Conservation (phyloP, 2,888 invertebrate genomes). For the Acronicta aceris region DNA sequence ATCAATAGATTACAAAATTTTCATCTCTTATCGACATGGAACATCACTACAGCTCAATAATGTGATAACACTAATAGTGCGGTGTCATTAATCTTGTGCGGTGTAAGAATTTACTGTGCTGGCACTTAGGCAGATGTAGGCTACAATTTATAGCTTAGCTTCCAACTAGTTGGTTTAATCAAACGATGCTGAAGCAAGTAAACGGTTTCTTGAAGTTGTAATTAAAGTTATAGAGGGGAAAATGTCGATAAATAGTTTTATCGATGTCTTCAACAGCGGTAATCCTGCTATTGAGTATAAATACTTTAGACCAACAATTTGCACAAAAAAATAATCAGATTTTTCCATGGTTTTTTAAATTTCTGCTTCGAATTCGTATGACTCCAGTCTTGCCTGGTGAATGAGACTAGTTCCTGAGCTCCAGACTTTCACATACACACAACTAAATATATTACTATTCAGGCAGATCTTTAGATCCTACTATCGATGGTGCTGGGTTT, state of each 20-base stretch:
- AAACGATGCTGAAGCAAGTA: slow-evolving; percentile 23
- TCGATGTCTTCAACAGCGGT: neutral
- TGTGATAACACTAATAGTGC: slow-evolving; percentile 74
- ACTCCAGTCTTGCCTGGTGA: too few relatives aligned
- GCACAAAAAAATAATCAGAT: too few relatives aligned
- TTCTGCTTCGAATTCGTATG: too few relatives aligned
- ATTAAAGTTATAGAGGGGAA: slow-evolving; percentile 4
- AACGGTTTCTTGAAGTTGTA: neutral
- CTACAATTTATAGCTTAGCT: slow-evolving; percentile 50
- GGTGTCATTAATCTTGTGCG: slow-evolving; percentile 70
- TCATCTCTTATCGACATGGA: slow-evolving; percentile 11
- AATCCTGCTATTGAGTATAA: neutral
- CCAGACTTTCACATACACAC: too few relatives aligned
- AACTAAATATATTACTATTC: too few relatives aligned
- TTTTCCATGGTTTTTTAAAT: too few relatives aligned
- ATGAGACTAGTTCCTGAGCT: too few relatives aligned
- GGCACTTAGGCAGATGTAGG: slow-evolving; percentile 45
- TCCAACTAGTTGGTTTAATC: slow-evolving; percentile 16
- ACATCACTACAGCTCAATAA: slow-evolving; percentile 64
- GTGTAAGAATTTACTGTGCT: slow-evolving; percentile 69
- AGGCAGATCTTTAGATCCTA: too few relatives aligned
- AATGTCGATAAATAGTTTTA: neutral
- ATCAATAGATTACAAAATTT: slow-evolving; percentile 11
- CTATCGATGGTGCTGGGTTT: too few relatives aligned
- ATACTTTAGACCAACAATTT: neutral